phyloP scores from a whole-genome alignment of 2,113 vertebrate genomes.

The Oreocharis arfaki region DNA sequence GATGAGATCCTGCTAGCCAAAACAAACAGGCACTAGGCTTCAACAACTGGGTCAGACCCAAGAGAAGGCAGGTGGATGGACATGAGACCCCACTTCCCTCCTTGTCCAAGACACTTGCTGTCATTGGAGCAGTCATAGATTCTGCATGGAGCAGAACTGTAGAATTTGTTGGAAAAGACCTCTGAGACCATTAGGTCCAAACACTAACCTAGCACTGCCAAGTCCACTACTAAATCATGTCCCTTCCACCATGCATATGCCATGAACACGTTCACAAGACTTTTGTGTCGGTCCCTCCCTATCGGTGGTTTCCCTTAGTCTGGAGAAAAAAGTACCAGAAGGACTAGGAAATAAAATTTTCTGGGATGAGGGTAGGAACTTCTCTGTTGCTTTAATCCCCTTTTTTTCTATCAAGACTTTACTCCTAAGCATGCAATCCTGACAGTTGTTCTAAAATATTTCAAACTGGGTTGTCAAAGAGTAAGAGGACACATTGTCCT shows the following conservation, averaged over 20 bases:
- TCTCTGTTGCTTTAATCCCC: not conserved
- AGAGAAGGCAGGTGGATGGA: not conserved
- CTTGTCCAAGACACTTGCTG: not conserved
- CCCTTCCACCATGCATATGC: fast-evolving
- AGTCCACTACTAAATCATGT: not conserved
- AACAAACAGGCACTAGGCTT: not conserved
- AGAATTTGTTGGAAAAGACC: not conserved
- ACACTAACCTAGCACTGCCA: not conserved
- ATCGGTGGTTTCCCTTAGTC: not conserved
- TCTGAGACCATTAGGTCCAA: not conserved
- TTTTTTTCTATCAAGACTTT: not conserved
- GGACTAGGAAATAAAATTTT: not conserved
- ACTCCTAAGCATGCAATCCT: not conserved
- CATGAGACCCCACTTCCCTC: not conserved
- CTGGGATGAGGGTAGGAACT: not conserved
- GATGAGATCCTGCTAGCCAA: not conserved
- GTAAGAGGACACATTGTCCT: not conserved
- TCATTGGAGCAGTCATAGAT: not conserved
- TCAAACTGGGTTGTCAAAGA: not conserved
- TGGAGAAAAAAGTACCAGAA: not conserved
- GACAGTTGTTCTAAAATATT: not conserved
- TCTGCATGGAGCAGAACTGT: not conserved
- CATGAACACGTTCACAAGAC: not conserved
- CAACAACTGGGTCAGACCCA: not conserved
- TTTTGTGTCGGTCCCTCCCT: not conserved